Evolutionary conservation across 2,113 vertebrate species (phyloP), one percentile per base, ranked within the genome.

Genomic region (Tricholaema leucomelas): DNA sequence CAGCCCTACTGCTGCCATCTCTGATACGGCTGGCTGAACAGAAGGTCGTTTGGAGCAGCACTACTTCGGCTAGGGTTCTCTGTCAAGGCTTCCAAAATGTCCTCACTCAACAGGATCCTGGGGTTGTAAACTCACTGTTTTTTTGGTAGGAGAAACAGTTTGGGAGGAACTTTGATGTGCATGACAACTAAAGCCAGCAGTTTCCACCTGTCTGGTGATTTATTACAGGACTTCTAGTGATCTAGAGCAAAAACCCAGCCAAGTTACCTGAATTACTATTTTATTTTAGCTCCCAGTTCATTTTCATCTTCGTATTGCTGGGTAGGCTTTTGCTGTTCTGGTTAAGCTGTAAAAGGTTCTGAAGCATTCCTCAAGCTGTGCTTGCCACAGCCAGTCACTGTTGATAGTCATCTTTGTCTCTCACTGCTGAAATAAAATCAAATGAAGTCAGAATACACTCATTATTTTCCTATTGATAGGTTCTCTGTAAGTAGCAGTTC

Each of bases 1-100:
- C 63, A 52, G 54, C 44, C 58, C 2, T 0, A 25, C 3, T 5
- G 64, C 72, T 82, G 63, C 33, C 0, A 0, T 52, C 31, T 50
- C 18, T 38, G 64, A 55, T 87, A 79, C 0, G 0, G 46, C 63
- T 15, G 58, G 42, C 46, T 70, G 85, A 85, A 27, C 2, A 1
- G n/a, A 88, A 90, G 33, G 15, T 1, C 1, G 18, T 72, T 69
- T 60, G 73, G 63, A 90, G 58, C 65, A 67, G 66, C 12, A 0
- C 56, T 83, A 27, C 54, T 83, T 40, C 66, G 82, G 28, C 21
- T 44, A 33, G 20, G 30, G 18, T 74, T 67, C 17, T 30, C 28
- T 67, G 25, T n/a, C 13, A 19, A 40, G 60, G 21, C 27, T 60
- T 74, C 30, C 56, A 71, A 58, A 81, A 48, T 28, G 25, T 4